A percentile compares a stretch with the other conserved stretches of the same genome.
Conservation (phyloP, 1,140 invertebrate species). For the Drosophila dunni region DNA sequence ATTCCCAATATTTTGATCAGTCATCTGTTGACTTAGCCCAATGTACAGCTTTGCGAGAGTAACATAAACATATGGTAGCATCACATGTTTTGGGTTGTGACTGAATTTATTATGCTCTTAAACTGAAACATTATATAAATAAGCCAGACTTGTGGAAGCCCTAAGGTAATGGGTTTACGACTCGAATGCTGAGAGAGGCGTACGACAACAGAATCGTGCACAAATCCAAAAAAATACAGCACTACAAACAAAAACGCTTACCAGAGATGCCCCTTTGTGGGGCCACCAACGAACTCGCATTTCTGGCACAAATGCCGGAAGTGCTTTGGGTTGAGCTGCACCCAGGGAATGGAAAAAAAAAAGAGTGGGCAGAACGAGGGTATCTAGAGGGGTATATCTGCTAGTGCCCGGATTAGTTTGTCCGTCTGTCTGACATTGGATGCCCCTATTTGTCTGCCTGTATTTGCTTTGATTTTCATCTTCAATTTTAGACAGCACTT, state of each 20-base stretch:
- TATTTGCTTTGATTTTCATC: constrained; percentile 73
- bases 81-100: not conserved
- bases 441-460: constrained; percentile 45
- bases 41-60: not conserved
- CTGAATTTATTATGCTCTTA: constrained; percentile 3
- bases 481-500: constrained; percentile 62
- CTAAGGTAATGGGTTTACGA: not conserved
- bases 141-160: not conserved
- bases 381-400: not conserved
- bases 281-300: not conserved
- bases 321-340: not conserved
- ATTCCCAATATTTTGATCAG: not conserved
- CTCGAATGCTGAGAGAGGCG: not conserved
- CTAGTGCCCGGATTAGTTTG: constrained; percentile 47
- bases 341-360: not conserved
- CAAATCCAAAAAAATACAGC: constrained; percentile 28
- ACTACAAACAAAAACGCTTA: constrained; percentile 1
- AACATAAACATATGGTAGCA: not conserved
- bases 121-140: not conserved
- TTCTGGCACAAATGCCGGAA: constrained; percentile 12
- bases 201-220: constrained; percentile 42
- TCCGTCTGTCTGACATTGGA: constrained; percentile 9
- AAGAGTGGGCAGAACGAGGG: not conserved
- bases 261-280: constrained; percentile 9
- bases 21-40: not conserved